Evolutionary conservation across 2,797 vertebrate species (phyloP).

Genomic region (Bradypodion pumilum): DNA sequence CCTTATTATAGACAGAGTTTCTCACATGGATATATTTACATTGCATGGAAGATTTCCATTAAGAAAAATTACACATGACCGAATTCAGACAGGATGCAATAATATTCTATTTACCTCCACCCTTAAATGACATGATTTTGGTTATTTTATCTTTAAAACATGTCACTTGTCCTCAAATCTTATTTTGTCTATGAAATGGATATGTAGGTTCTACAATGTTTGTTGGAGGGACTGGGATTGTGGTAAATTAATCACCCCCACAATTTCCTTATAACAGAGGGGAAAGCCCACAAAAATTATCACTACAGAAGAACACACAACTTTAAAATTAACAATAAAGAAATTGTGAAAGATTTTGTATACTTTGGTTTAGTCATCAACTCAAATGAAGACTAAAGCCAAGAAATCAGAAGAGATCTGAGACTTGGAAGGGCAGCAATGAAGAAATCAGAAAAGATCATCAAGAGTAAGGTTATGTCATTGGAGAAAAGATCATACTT

Average conservation of each 20-base stretch:
- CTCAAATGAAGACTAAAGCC: too few relatives aligned
- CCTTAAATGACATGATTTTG: not conserved
- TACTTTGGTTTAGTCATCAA: too few relatives aligned
- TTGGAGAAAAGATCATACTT: too few relatives aligned
- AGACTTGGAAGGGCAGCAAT: too few relatives aligned
- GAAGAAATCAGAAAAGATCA: too few relatives aligned
- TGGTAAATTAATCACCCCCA: slow-evolving; percentile 20
- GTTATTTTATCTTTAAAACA: not conserved
- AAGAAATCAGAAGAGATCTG: too few relatives aligned
- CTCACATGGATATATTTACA: slow-evolving; percentile 21
- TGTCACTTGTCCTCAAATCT: not conserved
- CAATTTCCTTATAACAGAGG: slow-evolving; percentile 9
- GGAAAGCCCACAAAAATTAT: too few relatives aligned
- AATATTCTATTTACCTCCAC: not conserved
- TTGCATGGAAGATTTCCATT: not conserved
- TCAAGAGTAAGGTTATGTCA: too few relatives aligned
- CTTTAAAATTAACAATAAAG: too few relatives aligned
- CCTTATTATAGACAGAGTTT: slow-evolving; percentile 2
- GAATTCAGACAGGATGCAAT: not conserved
- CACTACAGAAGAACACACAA: too few relatives aligned
- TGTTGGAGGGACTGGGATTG: slow-evolving; percentile 1
- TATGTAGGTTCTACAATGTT: slow-evolving; percentile 1
- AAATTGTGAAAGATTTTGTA: too few relatives aligned
- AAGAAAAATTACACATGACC: slow-evolving; percentile 2
- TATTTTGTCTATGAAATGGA: not conserved